Base-by-base conservation (phyloP, 2,797 vertebrate species). In the Phoxinus dragarum region DNA sequence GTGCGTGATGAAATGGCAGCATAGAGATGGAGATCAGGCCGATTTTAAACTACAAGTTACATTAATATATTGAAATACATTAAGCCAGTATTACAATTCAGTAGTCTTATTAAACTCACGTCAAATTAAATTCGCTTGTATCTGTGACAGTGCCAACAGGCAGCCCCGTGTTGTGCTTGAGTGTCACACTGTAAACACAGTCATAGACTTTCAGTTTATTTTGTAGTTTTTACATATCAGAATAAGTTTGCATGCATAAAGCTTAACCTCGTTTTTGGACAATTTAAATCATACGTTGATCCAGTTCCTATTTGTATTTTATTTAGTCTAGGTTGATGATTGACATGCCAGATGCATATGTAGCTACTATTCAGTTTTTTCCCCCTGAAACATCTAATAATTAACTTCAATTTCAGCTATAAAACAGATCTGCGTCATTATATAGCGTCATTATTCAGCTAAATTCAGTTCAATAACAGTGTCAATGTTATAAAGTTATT, bases 21-120 rank as follows among this genome's bases (percentile, higher is more conserved):
- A 27, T 54, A 56, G 52, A 68, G 47, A 44, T 72, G 21, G 9
- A 80, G 44, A 47, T 66, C 21, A 74, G 84, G 84, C 69, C 84
- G 44, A 80, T 42, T 52, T 66, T 36, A 49, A 49, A 27, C 75
- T 27, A 1, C 1, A 27, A 27, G 19, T 23, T 69, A 21, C 69
- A 40, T 44, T 34, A 3, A 56, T 42, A 56, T 19, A 23, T 54
- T 38, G 23, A 52, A 31, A 66, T 34, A 54, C 42, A 68, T 14
- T 27, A 31, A 76, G 5, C 27, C 34, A 36, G 17, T n/a, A 23
- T 34, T 34, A 54, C 38, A 40, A 74, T n/a, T 5, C 2, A 49
- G 14, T 3, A 5, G 38, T 27, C 4, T 21, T 9, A 14, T 2
- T 38, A 72, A 84, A 27, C 19, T 71, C 7, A 21, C 1, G 14